phyloP scores from a whole-genome alignment of 2,797 vertebrate species.

The Crypturellus tataupa region DNA sequence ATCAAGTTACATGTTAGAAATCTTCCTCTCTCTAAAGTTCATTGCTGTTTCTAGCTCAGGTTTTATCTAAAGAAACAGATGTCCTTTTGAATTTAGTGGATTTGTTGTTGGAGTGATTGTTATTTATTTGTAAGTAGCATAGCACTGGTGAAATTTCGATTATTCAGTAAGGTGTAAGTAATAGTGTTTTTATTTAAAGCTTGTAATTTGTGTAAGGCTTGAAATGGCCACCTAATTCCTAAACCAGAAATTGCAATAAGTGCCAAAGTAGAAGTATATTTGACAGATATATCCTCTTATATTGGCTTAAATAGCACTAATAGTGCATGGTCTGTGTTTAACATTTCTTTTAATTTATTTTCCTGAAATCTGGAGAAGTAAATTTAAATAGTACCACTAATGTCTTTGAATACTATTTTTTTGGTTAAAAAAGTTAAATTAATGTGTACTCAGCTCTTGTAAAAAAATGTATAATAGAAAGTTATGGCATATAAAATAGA shows the following conservation, averaged over 20 bases:
- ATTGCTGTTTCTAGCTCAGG: background rate
- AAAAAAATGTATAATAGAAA: slow-evolving; percentile 31
- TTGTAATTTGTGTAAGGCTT: background rate
- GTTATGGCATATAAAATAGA: slow-evolving; percentile 9
- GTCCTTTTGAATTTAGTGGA: background rate
- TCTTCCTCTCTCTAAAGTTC: background rate
- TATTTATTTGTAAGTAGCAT: background rate
- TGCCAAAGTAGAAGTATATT: background rate
- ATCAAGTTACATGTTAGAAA: background rate
- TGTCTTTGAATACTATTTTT: background rate
- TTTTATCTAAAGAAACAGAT: background rate
- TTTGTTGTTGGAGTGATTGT: background rate
- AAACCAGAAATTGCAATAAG: background rate
- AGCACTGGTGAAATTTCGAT: background rate
- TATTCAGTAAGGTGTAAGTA: background rate
- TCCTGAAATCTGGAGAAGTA: background rate
- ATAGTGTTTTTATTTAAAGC: background rate
- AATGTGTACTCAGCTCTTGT: background rate
- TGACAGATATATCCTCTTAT: background rate
- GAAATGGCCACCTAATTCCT: background rate
- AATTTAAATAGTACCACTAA: background rate
- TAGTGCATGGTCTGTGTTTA: background rate
- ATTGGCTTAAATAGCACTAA: background rate
- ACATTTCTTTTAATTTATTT: background rate
- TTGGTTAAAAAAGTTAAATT: background rate